Percentiles rank a stretch among this genome's conserved stretches.
These are phyloP conservation scores for Crioceris asparagi DNA, from an alignment of 2,888 invertebrate genomes.

Conservation along the genomic window DNA sequence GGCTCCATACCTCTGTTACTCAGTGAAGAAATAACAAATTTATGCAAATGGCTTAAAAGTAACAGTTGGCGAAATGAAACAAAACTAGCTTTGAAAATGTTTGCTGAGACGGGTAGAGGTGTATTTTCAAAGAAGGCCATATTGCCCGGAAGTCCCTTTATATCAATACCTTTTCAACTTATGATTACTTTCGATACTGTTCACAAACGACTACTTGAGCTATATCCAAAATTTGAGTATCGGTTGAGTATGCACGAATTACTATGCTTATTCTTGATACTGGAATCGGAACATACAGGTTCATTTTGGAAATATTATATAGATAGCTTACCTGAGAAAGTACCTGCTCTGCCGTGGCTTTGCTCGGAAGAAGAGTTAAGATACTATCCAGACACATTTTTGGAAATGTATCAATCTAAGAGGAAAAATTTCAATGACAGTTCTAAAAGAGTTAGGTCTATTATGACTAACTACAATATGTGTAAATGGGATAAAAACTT, in stretches of 20 bases:
- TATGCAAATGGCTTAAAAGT: conserved; percentile 44
- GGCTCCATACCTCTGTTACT: no score
- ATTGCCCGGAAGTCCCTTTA: conserved; percentile 45
- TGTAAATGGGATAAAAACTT: conserved; percentile 41
- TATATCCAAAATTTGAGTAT: conserved; percentile 12
- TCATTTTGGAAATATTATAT: conserved; percentile 58
- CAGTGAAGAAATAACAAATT: no score
- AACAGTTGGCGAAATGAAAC: conserved; percentile 47
- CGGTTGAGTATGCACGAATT: conserved; percentile 57
- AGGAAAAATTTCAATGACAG: conserved; percentile 39
- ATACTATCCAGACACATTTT: conserved; percentile 47
- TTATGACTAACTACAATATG: no score
- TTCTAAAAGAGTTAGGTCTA: conserved; percentile 35
- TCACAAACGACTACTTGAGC: conserved; percentile 6
- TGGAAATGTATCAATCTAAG: conserved; percentile 43
- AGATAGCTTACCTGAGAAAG: conserved; percentile 50
- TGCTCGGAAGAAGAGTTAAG: conserved; percentile 45
- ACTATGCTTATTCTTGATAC: conserved; percentile 61
- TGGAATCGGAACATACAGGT: conserved; percentile 48
- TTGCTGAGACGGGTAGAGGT: conserved; percentile 62
- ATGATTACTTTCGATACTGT: conserved; percentile 40
- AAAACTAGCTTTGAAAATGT: conserved; percentile 47
- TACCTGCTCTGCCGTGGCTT: conserved; percentile 60
- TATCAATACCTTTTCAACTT: conserved; percentile 48
- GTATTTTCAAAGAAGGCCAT: conserved; percentile 51